A percentile compares a stretch with the other conserved stretches of the same genome.
Conservation (phyloP, 64 coral and sea anemone genomes). For the Exaiptasia diaphana region DNA sequence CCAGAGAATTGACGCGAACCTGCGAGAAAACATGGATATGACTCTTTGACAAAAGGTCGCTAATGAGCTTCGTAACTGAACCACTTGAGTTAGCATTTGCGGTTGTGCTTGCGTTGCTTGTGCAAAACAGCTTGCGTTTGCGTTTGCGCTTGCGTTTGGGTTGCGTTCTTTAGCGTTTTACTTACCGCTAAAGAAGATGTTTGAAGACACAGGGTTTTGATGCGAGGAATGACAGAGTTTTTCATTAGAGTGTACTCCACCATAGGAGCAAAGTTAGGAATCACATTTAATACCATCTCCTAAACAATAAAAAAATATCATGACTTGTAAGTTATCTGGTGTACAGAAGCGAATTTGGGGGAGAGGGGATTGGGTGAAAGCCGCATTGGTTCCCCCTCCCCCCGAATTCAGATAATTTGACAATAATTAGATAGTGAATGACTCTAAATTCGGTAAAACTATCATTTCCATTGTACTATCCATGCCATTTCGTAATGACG, state of each 20-base stretch:
- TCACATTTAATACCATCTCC: conserved; percentile 93
- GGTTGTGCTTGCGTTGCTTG: too few species aligned
- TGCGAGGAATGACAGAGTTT: conserved; percentile 88
- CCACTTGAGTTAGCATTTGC: neutral
- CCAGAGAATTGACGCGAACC: conserved; percentile 85
- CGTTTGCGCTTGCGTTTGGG: too few species aligned
- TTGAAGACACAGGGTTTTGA: conserved; percentile 88
- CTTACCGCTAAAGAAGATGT: conserved; percentile 84
- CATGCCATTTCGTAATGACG: too few species aligned
- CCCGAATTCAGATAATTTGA: neutral
- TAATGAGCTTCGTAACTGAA: neutral
- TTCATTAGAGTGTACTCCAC: conserved; percentile 95
- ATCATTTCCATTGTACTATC: neutral
- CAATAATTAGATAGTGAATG: too few species aligned
- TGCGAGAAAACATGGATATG: neutral
- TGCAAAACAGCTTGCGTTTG: too few species aligned
- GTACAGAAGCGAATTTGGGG: neutral
- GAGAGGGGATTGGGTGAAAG: too few species aligned
- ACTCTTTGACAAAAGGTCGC: neutral
- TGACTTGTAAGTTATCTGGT: neutral
- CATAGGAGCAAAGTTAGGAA: conserved; percentile 90
- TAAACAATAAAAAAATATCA: neutral
- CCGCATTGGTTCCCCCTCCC: neutral
- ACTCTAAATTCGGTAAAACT: too few species aligned
- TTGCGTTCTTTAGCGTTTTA: too few species aligned